Percentiles rank a stretch among this genome's conserved stretches.
Evolutionary conservation across 2,113 vertebrate genomes (phyloP).

Genomic region (Tenebrosternarchus preto): DNA sequence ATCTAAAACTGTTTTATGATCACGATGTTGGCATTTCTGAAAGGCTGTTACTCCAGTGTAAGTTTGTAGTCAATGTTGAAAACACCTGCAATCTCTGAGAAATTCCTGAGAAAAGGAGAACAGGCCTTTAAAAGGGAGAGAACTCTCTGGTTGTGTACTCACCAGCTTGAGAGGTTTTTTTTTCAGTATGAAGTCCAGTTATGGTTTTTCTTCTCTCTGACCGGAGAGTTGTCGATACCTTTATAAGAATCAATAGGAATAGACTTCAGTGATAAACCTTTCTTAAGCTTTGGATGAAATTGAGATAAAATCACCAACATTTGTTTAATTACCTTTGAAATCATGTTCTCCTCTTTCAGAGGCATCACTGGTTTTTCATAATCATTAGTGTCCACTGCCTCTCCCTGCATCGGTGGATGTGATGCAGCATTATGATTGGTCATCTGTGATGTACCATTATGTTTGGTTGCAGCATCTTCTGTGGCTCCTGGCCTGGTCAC

Average conservation of each 20-base stretch:
- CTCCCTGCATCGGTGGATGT: conserved; percentile 3
- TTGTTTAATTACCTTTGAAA: conserved; percentile 31
- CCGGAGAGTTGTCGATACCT: conserved; percentile 54
- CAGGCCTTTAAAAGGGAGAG: background rate
- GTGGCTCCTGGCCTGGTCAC: background rate
- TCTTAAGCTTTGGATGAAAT: background rate
- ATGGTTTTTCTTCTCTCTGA: conserved; percentile 64
- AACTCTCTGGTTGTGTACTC: conserved; percentile 38
- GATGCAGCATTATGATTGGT: too few species aligned
- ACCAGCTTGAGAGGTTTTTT: conserved; percentile 57
- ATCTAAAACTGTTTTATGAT: background rate
- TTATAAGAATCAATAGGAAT: conserved; percentile 21
- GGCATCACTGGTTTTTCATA: background rate
- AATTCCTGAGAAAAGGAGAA: too few species aligned
- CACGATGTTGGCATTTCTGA: background rate
- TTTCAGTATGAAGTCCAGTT: conserved; percentile 65
- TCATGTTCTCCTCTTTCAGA: conserved; percentile 23
- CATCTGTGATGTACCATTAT: conserved; percentile 2
- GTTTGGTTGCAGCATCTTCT: conserved; percentile 28
- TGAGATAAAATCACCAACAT: background rate
- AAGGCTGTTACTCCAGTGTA: background rate
- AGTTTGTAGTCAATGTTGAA: background rate
- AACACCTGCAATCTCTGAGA: too few species aligned
- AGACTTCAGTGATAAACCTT: background rate
- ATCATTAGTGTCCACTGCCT: conserved; percentile 36